A percentile compares a stretch with the other conserved stretches of the same genome.
phyloP scores from a whole-genome alignment of 2,888 invertebrate genomes.

The Amphipyra berbera region DNA sequence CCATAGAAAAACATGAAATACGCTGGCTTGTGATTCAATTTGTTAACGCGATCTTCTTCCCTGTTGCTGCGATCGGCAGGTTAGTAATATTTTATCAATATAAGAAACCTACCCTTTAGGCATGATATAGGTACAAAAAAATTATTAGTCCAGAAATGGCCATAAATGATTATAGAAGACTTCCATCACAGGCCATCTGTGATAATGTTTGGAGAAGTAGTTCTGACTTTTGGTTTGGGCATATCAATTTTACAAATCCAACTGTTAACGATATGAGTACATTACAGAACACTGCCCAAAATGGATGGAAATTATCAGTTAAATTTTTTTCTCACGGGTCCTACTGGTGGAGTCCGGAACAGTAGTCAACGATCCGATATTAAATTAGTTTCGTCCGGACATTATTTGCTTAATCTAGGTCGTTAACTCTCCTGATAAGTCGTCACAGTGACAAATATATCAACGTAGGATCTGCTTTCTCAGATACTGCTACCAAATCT shows the following conservation, averaged over 20 bases:
- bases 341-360: slow-evolving; percentile 19
- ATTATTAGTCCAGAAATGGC: too few species aligned
- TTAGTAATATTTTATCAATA: slow-evolving; percentile 55
- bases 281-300: slow-evolving; percentile 11
- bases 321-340: slow-evolving; percentile 21
- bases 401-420: slow-evolving; percentile 35
- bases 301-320: slow-evolving; percentile 23
- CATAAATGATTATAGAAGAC: too few species aligned
- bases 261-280: too few species aligned
- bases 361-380: slow-evolving; percentile 36
- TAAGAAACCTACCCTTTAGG: not conserved
- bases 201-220: too few species aligned
- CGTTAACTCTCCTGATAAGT: slow-evolving; percentile 23
- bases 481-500: slow-evolving; percentile 93
- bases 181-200: too few species aligned
- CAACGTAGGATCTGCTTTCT: slow-evolving; percentile 1
- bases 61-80: slow-evolving; percentile 91
- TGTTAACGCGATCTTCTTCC: slow-evolving; percentile 88
- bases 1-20: slow-evolving; percentile 81
- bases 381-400: slow-evolving; percentile 42
- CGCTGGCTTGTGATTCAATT: slow-evolving; percentile 84
- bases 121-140: too few species aligned
- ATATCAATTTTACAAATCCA: too few species aligned
- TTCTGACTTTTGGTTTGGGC: too few species aligned
- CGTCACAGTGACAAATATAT: slow-evolving; percentile 4